phyloP scores from a whole-genome alignment of 2,797 vertebrate genomes.

The Propithecus perrieri region DNA sequence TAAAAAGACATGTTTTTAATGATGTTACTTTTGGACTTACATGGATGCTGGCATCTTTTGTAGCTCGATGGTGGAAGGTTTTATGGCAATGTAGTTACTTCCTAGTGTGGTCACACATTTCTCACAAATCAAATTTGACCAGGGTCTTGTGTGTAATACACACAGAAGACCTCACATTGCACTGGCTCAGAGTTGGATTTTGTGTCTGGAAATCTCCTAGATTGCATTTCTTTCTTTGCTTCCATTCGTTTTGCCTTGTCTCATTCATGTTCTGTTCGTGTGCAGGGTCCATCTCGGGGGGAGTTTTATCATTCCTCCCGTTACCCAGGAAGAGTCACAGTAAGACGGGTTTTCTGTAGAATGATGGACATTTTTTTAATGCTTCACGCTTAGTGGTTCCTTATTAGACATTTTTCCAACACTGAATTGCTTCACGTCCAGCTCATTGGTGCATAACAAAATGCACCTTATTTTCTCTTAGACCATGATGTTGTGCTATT shows the following conservation, averaged over 20 bases:
- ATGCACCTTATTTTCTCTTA: neutral
- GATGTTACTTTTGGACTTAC: neutral
- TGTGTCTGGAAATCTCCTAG: neutral
- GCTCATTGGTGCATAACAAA: neutral
- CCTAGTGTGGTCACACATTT: neutral
- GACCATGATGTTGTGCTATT: neutral
- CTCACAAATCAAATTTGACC: neutral
- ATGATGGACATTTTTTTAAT: neutral
- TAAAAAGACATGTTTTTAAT: neutral
- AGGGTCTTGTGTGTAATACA: neutral
- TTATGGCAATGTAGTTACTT: neutral
- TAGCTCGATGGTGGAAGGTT: neutral
- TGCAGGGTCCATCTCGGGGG: neutral
- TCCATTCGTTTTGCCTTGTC: neutral
- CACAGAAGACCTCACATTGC: neutral
- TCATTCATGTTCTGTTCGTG: neutral
- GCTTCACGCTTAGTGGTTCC: fast-evolving
- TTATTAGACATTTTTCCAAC: neutral
- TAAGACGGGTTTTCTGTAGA: neutral
- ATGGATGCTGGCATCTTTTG: neutral
- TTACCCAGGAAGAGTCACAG: neutral
- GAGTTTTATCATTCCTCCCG: neutral
- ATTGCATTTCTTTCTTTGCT: neutral
- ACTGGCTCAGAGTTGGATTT: neutral
- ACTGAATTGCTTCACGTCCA: neutral